Conservation (phyloP, 2,888 invertebrate species). For the Dorcus parallelipipedus region DNA sequence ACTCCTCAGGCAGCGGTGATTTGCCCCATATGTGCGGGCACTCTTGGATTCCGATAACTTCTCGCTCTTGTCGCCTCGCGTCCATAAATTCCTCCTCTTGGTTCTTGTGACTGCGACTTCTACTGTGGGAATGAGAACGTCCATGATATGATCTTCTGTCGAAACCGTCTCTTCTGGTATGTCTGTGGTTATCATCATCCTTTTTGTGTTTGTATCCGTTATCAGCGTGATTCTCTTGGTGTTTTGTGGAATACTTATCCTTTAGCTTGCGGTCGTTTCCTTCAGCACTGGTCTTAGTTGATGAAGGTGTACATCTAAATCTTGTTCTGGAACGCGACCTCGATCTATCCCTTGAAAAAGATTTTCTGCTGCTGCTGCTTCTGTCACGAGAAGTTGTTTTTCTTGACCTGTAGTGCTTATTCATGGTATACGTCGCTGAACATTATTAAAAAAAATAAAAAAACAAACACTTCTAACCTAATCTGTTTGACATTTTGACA, state of each 20-base stretch:
- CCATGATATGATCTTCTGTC: conserved; percentile 8
- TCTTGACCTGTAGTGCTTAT: too few species aligned
- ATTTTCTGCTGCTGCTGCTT: too few species aligned
- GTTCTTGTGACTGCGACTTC: conserved; percentile 6
- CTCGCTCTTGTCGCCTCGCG: conserved; percentile 67
- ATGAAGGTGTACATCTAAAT: background rate
- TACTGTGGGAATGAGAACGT: background rate
- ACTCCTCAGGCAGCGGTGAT: conserved; percentile 66
- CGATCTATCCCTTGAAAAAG: conserved; percentile 3
- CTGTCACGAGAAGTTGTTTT: too few species aligned
- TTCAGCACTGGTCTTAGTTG: background rate
- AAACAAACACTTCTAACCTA: too few species aligned
- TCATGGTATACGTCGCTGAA: too few species aligned
- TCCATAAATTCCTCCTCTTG: conserved; percentile 68
- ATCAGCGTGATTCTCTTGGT: conserved; percentile 2
- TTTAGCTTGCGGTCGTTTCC: background rate
- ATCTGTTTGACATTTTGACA: too few species aligned
- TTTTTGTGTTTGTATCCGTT: background rate
- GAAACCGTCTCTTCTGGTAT: background rate
- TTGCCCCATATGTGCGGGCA: conserved; percentile 71
- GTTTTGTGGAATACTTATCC: conserved; percentile 4
- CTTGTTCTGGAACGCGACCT: conserved; percentile 11
- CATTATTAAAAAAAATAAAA: too few species aligned
- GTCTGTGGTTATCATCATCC: background rate
- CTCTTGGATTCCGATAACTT: conserved; percentile 69